These are phyloP conservation scores for Barypeithes pellucidus DNA, from an alignment of 2,888 invertebrate species.

Conservation along the genomic window DNA sequence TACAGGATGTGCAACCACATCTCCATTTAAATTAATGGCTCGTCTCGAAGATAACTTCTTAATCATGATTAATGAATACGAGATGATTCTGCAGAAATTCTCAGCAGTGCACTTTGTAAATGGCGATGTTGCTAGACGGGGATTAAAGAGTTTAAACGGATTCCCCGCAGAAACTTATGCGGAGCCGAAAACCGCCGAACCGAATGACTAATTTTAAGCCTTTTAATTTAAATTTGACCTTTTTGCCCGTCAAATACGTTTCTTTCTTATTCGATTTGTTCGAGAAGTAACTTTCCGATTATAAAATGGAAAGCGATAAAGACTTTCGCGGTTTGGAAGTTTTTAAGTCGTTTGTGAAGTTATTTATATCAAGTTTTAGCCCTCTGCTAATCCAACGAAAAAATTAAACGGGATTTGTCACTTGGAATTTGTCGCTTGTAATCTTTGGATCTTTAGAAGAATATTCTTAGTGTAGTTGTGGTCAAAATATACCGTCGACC, in stretches of 20 bases:
- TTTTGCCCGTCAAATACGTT: slow-evolving; percentile 42
- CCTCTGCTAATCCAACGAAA: background rate
- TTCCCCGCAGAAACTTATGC: slow-evolving; percentile 42
- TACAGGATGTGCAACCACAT: slow-evolving; percentile 52
- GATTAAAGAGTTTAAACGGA: slow-evolving; percentile 50
- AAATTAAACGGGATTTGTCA: slow-evolving; percentile 3
- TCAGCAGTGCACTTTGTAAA: slow-evolving; percentile 51
- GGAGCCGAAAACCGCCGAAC: slow-evolving; percentile 36
- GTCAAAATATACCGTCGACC: too few relatives aligned
- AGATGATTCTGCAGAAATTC: slow-evolving; percentile 62
- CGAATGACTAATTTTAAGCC: slow-evolving; percentile 40
- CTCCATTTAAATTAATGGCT: slow-evolving; percentile 60
- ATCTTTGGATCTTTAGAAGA: too few relatives aligned
- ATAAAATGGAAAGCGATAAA: slow-evolving; percentile 26
- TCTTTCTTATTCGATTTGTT: slow-evolving; percentile 41
- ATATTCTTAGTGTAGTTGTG: too few relatives aligned
- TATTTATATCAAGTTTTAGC: slow-evolving; percentile 6
- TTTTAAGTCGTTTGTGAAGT: slow-evolving; percentile 19
- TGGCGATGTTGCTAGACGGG: slow-evolving; percentile 49
- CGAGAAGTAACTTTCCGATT: slow-evolving; percentile 33
- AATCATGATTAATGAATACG: slow-evolving; percentile 63
- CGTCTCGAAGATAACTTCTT: slow-evolving; percentile 61
- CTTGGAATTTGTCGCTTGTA: too few relatives aligned
- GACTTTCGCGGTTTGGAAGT: slow-evolving; percentile 19
- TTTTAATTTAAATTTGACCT: slow-evolving; percentile 51